Evolutionary conservation across 2,888 invertebrate species (phyloP).

Genomic region (Amiota mariae): DNA sequence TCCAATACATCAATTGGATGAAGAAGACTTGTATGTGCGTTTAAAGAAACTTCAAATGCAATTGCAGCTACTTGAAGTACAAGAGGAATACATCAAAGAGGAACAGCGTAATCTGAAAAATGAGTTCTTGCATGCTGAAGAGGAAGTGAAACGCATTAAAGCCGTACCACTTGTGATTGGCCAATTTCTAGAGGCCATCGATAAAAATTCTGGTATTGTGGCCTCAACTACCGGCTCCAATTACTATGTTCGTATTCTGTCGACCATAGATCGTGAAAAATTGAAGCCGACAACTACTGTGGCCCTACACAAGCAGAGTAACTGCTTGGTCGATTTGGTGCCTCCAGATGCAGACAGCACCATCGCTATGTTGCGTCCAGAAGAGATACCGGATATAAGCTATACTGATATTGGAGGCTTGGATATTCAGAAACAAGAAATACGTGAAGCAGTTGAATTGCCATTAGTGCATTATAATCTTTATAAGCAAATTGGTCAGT

Average conservation of each 20-base stretch:
- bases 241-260: constrained; percentile 97
- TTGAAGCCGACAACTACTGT: constrained; percentile 99
- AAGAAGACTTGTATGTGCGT: constrained; percentile 94
- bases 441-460: constrained; percentile 97
- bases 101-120: constrained; percentile 99
- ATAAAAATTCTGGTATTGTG: constrained; percentile 42
- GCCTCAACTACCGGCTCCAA: constrained; percentile 95
- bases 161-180: constrained; percentile 99
- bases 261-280: constrained; percentile 97
- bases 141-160: constrained; percentile 98
- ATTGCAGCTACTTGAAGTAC: constrained; percentile 96
- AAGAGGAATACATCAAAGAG: constrained; percentile 99
- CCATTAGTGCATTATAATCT: constrained; percentile 98
- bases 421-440: constrained; percentile 99
- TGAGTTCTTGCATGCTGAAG: constrained; percentile 98
- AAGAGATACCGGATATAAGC: constrained; percentile 96
- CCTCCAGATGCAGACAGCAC: constrained; percentile 99
- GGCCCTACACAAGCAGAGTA: constrained; percentile 98
- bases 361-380: constrained; percentile 96
- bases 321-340: constrained; percentile 97
- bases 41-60: constrained; percentile 97
- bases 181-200: constrained; percentile 83
- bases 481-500: constrained; percentile 93
- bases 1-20: constrained; percentile 82
- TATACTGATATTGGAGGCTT: constrained; percentile 98